Conservation (phyloP, 2,797 vertebrate species). For the Sebastes hubbsi region DNA sequence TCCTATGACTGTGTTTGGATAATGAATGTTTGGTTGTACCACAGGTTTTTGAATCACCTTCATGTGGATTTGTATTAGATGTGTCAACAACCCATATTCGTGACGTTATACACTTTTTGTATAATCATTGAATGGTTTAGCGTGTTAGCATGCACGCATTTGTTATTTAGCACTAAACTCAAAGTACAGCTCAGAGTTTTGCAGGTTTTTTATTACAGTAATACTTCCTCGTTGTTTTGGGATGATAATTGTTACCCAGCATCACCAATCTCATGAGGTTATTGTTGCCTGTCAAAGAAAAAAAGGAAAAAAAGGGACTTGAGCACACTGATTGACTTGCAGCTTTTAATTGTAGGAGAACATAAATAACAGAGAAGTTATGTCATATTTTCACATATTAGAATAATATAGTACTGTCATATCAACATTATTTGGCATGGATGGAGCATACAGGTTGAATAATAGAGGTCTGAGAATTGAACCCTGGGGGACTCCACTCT, state of each 20-base stretch:
- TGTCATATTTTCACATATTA: not conserved
- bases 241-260: too few species aligned
- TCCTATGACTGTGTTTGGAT: not conserved
- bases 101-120: too few species aligned
- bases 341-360: not conserved
- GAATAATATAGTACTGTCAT: not conserved
- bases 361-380: not conserved
- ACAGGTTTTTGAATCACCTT: constrained; percentile 9
- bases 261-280: not conserved
- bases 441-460: not conserved
- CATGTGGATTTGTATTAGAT: not conserved
- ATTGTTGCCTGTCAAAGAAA: not conserved
- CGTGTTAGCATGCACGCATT: too few species aligned
- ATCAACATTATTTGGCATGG: not conserved
- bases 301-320: not conserved
- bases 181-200: too few species aligned
- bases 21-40: not conserved
- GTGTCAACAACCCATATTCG: not conserved
- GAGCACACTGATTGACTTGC: too few species aligned
- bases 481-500: not conserved
- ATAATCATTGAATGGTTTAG: not conserved
- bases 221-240: too few species aligned
- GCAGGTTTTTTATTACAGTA: too few species aligned
- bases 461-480: not conserved
- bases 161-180: too few species aligned